Evolutionary conservation across 1,140 invertebrate species (phyloP).

Genomic region (Trichomalopsis sarcophagae): DNA sequence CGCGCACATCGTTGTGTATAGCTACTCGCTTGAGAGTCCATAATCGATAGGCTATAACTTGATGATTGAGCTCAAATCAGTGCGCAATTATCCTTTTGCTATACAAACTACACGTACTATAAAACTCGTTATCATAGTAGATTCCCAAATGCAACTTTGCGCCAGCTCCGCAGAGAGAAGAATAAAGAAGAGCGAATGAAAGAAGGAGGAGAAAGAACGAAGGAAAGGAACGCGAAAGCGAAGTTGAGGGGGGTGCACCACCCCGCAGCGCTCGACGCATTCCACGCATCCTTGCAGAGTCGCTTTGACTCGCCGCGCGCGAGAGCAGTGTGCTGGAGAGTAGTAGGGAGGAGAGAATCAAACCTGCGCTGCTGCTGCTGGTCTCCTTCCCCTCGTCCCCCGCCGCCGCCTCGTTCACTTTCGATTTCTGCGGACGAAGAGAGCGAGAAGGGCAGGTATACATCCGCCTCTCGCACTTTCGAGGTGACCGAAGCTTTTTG

Average conservation of each 20-base stretch:
- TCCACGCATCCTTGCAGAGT: conserved; percentile 65
- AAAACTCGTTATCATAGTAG: no score
- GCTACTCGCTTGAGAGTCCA: no score
- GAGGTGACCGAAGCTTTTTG: neutral
- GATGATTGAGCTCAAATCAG: no score
- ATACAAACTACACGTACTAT: no score
- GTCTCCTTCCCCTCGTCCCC: neutral
- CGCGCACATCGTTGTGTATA: no score
- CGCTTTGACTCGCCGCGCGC: conserved; percentile 66
- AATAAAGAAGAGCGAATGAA: neutral
- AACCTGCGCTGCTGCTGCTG: conserved; percentile 56
- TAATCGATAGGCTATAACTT: no score
- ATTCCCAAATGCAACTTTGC: no score
- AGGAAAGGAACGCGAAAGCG: conserved; percentile 27
- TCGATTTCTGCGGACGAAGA: conserved; percentile 35
- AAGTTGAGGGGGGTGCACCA: conserved; percentile 46
- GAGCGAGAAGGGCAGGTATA: neutral
- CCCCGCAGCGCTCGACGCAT: conserved; percentile 67
- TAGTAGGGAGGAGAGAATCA: conserved; percentile 55
- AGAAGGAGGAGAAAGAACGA: neutral
- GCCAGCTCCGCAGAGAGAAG: neutral
- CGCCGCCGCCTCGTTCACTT: conserved; percentile 37
- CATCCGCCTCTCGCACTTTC: neutral
- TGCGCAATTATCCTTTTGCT: no score
- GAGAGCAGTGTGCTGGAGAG: conserved; percentile 30